Percentiles rank a stretch among this genome's conserved stretches.
phyloP scores from a whole-genome alignment of 2,113 vertebrate species.

The Tenebrosternarchus preto region DNA sequence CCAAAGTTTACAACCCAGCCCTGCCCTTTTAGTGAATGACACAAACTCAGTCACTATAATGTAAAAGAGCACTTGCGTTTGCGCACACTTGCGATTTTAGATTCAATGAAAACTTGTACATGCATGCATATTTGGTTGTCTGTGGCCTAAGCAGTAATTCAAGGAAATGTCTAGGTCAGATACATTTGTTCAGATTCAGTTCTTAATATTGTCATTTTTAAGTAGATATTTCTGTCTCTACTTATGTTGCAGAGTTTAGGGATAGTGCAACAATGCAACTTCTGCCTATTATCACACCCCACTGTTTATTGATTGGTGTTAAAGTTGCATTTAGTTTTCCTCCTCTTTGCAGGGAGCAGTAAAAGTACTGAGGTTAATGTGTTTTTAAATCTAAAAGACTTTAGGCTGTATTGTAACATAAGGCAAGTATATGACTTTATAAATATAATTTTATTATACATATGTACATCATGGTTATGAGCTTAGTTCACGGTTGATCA shows the following conservation, averaged over 20 bases:
- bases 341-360: background rate
- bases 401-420: slow-evolving; percentile 75
- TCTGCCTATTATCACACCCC: background rate
- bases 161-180: background rate
- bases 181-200: background rate
- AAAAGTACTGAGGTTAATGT: slow-evolving; percentile 7
- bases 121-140: slow-evolving; percentile 9
- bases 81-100: slow-evolving; percentile 20
- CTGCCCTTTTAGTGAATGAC: slow-evolving; percentile 18
- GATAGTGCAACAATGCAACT: background rate
- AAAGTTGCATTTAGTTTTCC: too few species aligned
- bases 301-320: background rate
- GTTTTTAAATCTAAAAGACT: slow-evolving; percentile 73
- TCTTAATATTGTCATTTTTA: background rate
- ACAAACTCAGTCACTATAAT: slow-evolving; percentile 1
- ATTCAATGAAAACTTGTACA: background rate
- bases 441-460: slow-evolving; percentile 89
- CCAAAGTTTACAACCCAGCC: slow-evolving; percentile 69
- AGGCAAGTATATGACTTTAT: slow-evolving; percentile 95
- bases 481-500: slow-evolving; percentile 2
- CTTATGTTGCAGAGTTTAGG: background rate
- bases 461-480: slow-evolving; percentile 83
- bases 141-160: slow-evolving; percentile 2
- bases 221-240: background rate
- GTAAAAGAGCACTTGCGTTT: slow-evolving; percentile 55